A percentile compares a stretch with the other conserved stretches of the same genome.
phyloP scores from a whole-genome alignment of 2,888 invertebrate species.

The Epiblema foenella region DNA sequence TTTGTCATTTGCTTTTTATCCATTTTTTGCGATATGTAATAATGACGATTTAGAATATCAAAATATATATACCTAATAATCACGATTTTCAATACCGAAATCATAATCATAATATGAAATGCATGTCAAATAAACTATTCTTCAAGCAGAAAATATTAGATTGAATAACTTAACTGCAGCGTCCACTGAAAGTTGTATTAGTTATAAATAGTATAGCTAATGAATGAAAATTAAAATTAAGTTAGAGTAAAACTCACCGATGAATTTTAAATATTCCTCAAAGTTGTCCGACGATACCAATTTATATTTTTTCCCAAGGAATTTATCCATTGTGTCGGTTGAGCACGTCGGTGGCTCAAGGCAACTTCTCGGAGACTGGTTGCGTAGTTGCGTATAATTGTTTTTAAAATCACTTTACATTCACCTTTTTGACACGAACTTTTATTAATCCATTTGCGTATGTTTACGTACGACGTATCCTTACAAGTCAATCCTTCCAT shows the following conservation, averaged over 20 bases:
- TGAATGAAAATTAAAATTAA: neutral
- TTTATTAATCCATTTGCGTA: neutral
- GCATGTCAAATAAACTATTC: no score
- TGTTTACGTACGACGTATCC: neutral
- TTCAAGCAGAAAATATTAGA: no score
- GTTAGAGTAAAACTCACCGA: slow-evolving; percentile 15
- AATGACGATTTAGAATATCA: no score
- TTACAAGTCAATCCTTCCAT: neutral
- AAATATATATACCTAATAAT: no score
- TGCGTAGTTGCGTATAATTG: neutral
- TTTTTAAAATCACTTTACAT: slow-evolving; percentile 5
- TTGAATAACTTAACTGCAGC: no score
- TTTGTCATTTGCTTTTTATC: no score
- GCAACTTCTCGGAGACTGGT: slow-evolving; percentile 6
- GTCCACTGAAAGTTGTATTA: no score
- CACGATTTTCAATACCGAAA: no score
- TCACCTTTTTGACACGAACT: slow-evolving; percentile 8
- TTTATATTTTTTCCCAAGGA: slow-evolving; percentile 25
- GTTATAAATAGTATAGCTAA: neutral
- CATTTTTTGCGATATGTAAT: no score
- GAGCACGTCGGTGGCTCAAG: neutral
- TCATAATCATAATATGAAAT: no score
- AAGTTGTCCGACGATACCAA: slow-evolving; percentile 27
- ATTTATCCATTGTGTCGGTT: slow-evolving; percentile 12
- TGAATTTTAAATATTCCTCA: slow-evolving; percentile 23